A percentile compares a stretch with the other conserved stretches of the same genome.
These are phyloP conservation scores for Sanderia malayensis DNA, from an alignment of 30 jellyfish, hydroid and myxozoan species.

Conservation along the genomic window DNA sequence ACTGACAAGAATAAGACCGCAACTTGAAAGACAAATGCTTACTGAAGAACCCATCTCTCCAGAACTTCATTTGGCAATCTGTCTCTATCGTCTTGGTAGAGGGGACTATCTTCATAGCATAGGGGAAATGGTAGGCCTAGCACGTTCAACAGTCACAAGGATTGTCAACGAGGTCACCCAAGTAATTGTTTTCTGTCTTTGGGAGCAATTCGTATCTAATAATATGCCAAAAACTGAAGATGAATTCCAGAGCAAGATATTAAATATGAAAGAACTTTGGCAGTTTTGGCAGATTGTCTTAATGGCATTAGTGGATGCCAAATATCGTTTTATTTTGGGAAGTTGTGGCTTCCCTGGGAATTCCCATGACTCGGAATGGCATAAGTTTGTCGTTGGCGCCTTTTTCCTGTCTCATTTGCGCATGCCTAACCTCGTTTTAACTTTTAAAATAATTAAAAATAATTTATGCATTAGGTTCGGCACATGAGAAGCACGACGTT, in stretches of 20 bases:
- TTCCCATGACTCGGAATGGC: too few species aligned
- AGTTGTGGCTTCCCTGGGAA: too few species aligned
- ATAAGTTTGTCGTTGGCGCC: too few species aligned
- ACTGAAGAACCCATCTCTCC: slow-evolving; percentile 48
- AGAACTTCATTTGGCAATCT: slow-evolving; percentile 23
- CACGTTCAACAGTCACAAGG: slow-evolving; percentile 12
- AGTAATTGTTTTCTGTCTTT: slow-evolving; percentile 12
- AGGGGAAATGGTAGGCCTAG: slow-evolving; percentile 35
- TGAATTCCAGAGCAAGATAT: slow-evolving; percentile 19
- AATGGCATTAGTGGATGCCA: too few species aligned
- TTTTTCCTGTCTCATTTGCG: too few species aligned
- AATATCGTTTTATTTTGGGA: too few species aligned
- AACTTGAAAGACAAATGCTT: slow-evolving; percentile 19
- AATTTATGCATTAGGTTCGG: too few species aligned
- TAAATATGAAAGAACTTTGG: slow-evolving; percentile 35
- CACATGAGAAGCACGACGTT: too few species aligned
- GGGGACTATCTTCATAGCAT: slow-evolving; percentile 44
- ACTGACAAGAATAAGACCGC: slow-evolving; percentile 28
- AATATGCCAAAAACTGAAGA: slow-evolving; percentile 1
- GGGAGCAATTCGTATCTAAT: slow-evolving; percentile 3
- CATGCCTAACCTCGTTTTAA: too few species aligned
- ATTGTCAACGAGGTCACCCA: slow-evolving; percentile 26
- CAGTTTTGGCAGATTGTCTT: too few species aligned
- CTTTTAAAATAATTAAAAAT: too few species aligned
- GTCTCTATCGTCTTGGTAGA: slow-evolving; percentile 36